Evolutionary conservation across 2,113 vertebrate genomes (phyloP), one percentile per base, ranked within the genome.

Genomic region (Periophthalmodon schlosseri): DNA sequence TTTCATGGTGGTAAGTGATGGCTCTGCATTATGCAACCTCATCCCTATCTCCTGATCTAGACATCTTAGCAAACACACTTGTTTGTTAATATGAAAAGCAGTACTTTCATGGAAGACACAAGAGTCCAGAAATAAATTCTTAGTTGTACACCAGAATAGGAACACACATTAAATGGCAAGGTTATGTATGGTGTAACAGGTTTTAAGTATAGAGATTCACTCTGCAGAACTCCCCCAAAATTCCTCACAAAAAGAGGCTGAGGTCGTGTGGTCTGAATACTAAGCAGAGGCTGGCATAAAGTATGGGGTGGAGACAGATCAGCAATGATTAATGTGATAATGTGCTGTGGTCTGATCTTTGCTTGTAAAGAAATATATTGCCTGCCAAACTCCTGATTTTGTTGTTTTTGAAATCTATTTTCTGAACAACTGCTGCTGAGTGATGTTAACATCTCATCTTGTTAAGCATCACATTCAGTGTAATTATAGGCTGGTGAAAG

Each of bases 121-220:
- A n/a, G 5, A 56, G 20, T n/a, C 16, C 52, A 44, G 10, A 44
- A 44, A 56, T 56, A 2, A n/a, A n/a, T 8, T 21, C 1, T 60
- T 63, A 14, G 8, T 18, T 63, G 24, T 34, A 8, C 0, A 11
- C 7, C 33, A 8, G 7, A 4, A 65, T 18, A 36, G 34, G 33
- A 36, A 33, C 34, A 39, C 33, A n/a, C 4, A 39, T 39, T 21
- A n/a, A 39, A 36, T 9, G 39, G 20, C 24, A 33, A 61, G 1
- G 33, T 33, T 16, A 44, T 44, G 23, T 14, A 16, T 34, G 28
- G 60, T 33, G 15, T 3, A 11, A 44, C 39, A 63, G 60, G 24
- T 18, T 34, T 15, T 68, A 82, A 65, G 68, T 74, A 34, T 86
- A 72, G 61, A 33, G 44, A 74, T 80, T n/a, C 79, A 58, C 71